Base-by-base conservation (phyloP, 2,797 vertebrate genomes). In the Anguilla megastoma region DNA sequence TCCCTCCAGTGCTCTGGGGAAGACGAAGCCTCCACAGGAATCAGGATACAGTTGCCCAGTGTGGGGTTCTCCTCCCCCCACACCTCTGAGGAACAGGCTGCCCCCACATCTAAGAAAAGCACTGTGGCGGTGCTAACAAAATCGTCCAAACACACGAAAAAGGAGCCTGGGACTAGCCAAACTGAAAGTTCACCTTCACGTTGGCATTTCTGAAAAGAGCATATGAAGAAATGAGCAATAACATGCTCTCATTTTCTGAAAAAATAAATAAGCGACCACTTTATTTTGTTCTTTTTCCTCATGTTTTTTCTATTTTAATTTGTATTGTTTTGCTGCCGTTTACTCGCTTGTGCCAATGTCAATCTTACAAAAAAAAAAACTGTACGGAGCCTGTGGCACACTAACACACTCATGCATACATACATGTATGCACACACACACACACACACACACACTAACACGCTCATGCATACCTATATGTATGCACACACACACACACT, bases 31-130 rank as follows among this genome's bases (percentile, higher is more conserved):
- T 91, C 90, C 0, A 94, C 94, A 52, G 95, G 95, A 1, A 95
- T 97, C 92, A 95, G 94, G 90, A 92, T 97, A 60, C 95, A 95
- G 89, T 90, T 96, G 88, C 96, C 97, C 33, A 95, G 92, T 0
- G 89, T 95, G n/a, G 94, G 96, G 58, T 96, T 96, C 87, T 89
- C 93, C 63, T 90, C 93, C 21, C 91, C 94, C 21, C 93, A 95
- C 80, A 90, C 87, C 85, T 92, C 94, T 0, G 93, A 95, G 66
- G 94, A 96, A 87, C 93, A 90, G 21, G 92, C 89, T 4, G 90
- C 93, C 48, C 94, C 93, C 58, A 92, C 93, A 18, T 87, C 90
- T 0, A 89, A 92, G 74, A 92, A 94, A 58, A 92, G 89, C 88
- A 91, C 91, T 16, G 90, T 94, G 21, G 93, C 92, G 66, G 91